phyloP scores from a whole-genome alignment of 2,113 vertebrate species.

The Mirza zaza region DNA sequence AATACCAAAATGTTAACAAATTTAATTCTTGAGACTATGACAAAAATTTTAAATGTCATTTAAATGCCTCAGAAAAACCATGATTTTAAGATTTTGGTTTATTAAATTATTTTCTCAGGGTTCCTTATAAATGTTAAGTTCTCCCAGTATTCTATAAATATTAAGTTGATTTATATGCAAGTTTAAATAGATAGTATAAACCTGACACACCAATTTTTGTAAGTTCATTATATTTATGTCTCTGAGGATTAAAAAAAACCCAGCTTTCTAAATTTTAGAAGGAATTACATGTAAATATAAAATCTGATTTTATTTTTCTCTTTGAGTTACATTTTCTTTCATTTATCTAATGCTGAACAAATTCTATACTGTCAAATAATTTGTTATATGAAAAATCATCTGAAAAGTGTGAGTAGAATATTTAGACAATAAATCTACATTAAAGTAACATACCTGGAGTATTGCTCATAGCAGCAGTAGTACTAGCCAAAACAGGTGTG shows the following conservation, averaged over 20 bases:
- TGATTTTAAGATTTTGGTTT: conserved; percentile 33
- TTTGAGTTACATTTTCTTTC: not conserved
- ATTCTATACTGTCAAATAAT: not conserved
- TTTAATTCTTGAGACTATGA: not conserved
- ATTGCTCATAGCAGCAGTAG: conserved; percentile 92
- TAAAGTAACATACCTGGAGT: conserved; percentile 90
- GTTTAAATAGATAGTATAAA: not conserved
- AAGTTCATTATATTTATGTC: not conserved
- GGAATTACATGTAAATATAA: conserved; percentile 1
- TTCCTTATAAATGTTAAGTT: not conserved
- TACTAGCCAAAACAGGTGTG: conserved; percentile 92
- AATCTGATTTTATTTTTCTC: not conserved
- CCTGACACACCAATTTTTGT: not conserved
- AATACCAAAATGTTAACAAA: conserved; percentile 27
- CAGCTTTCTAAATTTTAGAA: conserved; percentile 14
- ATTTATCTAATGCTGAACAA: not conserved
- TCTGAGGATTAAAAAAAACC: not conserved
- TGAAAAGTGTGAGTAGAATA: fast-evolving
- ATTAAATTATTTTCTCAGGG: not conserved
- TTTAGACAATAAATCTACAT: not conserved
- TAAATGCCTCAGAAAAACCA: not conserved
- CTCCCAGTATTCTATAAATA: not conserved
- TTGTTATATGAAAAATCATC: not conserved
- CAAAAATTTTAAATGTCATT: not conserved
- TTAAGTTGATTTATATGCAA: not conserved